Base-by-base conservation (phyloP, 2,888 invertebrate genomes). In the Ormyrus pomaceus region DNA sequence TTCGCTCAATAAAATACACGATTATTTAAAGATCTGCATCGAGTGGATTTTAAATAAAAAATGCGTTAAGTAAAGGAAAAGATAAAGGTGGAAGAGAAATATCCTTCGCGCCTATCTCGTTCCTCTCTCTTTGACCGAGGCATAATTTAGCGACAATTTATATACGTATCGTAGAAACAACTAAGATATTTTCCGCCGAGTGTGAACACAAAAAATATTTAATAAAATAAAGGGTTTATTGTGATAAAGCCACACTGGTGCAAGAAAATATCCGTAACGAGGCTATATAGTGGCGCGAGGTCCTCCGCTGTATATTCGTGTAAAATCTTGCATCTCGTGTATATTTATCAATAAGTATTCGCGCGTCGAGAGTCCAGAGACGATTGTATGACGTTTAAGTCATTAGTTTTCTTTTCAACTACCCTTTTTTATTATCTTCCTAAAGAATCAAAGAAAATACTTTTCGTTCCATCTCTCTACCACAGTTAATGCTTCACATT, bases 1-100 rank as follows among this genome's bases (percentile, higher is more conserved):
- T 82, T 82, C 82, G 82, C 82, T 82, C 82, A 68, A 70, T 45
- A 64, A 79, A 79, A 79, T 77, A 82, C 80, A 80, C 82, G 82
- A 82, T 80, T 77, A 82, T 74, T 72, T 66, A 34, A 34, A 62
- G 71, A 51, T 62, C 71, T 55, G 62, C 11, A 55, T 46, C 11
- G 62, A 45, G 7, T 62, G 64, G 68, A 76, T 74, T 77, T 55
- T 61, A 48, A 70, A 34, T 34, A 34, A 34, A 59, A 58, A 45
- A 51, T 45, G 55, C 11, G 45, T 34, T 34, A 70, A 69, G 19
- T 74, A 59, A 55, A 46, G 55, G 61, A 72, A 72, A 68, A 50
- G 13, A 71, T 58, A 13, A 64, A 69, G 56, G 48, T 71, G 66
- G 50, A 77, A 69, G 64, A 61, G 66, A 77, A 74, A 64, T 34